Evolutionary conservation across 2,888 invertebrate genomes (phyloP), one percentile per base, ranked within the genome.

Genomic region (Petrolisthes manimaculis): DNA sequence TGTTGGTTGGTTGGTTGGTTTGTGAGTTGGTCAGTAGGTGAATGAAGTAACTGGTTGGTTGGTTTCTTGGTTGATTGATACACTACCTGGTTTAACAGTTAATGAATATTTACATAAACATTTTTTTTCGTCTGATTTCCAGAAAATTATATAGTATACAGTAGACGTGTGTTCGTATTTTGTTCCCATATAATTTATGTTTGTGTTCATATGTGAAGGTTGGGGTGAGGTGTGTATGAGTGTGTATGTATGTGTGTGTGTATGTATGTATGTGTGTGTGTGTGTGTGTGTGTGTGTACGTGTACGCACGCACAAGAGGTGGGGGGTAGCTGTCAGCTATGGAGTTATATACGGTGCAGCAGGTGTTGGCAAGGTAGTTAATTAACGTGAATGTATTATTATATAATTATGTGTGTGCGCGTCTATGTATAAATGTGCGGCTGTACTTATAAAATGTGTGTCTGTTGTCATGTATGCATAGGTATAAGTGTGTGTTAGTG

Each of bases 211-310:
- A 9, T 51, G 53, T 78, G 53, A 4, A 78, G 21, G 37, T 77
- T 3, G 37, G 37, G 37, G 2, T 51, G 51, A 51, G 51, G 5
- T 54, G n/a, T 79, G 18, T n/a, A 79, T 79, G 67, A 53, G 67
- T 61, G 14, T 51, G 53, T 54, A 18, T 79, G 14, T 79, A 21
- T 61, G 56, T 81, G 21, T 81, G 21, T 81, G n/a, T 81, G n/a
- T 55, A 9, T 81, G n/a, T 81, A 21, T 81, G 56, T 55, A 9
- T 81, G 56, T 81, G 21, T 81, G n/a, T 61, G 21, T 81, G 21
- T 81, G 56, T 69, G 67, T 83, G 51, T 67, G 74, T 54, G 51
- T 83, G 55, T 74, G 71, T 54, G 74, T 74, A 21, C 74, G n/a
- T n/a, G 74, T 83, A 55, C 55, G 67, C 67, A 51, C 69, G n/a